A percentile compares a stretch with the other conserved stretches of the same genome.
These are phyloP conservation scores for Buphagus erythrorhynchus DNA, from an alignment of 2,797 vertebrate genomes.

Conservation along the genomic window DNA sequence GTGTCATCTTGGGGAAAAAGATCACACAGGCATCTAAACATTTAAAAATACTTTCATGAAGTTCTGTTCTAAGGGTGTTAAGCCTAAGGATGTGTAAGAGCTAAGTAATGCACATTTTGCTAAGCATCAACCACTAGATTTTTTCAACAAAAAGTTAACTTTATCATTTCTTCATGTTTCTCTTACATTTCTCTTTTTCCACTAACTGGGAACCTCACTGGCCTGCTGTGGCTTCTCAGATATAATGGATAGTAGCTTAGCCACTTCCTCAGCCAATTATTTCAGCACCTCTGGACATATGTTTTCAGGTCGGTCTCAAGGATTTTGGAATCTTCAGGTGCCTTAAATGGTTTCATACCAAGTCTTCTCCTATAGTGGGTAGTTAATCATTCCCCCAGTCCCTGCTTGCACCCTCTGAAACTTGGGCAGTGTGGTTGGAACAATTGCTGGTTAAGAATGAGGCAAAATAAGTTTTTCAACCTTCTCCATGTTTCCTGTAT, in stretches of 20 bases:
- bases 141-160: background rate
- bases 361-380: background rate
- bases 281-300: background rate
- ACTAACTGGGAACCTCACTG: background rate
- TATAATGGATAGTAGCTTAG: background rate
- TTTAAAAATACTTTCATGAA: background rate
- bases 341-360: background rate
- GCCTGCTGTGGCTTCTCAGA: fast-evolving
- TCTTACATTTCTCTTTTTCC: background rate
- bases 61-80: background rate
- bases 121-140: background rate
- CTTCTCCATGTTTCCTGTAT: background rate
- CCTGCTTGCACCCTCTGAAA: background rate
- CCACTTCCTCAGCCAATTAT: background rate
- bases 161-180: background rate
- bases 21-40: background rate
- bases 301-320: background rate
- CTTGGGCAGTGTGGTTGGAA: background rate
- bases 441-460: background rate
- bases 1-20: background rate
- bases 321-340: background rate
- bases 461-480: background rate
- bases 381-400: background rate
- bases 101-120: background rate
- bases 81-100: background rate